Percentiles rank a stretch among this genome's conserved stretches.
Conservation (phyloP, 2,113 vertebrate species). For the Lepidiolamprologus cunningtoni region DNA sequence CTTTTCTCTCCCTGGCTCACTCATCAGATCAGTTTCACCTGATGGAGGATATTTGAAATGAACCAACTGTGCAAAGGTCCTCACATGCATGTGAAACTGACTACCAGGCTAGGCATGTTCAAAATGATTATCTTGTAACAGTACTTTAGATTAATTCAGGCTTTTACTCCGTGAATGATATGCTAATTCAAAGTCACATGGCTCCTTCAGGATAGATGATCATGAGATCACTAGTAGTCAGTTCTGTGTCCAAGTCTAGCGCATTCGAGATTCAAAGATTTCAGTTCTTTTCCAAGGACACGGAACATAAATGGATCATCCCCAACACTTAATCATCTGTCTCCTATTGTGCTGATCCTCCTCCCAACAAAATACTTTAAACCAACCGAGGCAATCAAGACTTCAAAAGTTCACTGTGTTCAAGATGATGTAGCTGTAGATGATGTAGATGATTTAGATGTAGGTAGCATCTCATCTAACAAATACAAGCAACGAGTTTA, state of each 20-base stretch:
- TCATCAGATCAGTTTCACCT: background rate
- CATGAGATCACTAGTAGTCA: background rate
- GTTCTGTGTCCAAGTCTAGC: background rate
- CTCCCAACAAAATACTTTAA: background rate
- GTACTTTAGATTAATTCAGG: background rate
- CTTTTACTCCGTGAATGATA: background rate
- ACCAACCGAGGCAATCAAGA: background rate
- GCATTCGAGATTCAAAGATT: background rate
- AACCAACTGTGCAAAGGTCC: background rate
- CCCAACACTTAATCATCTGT: background rate
- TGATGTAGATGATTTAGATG: background rate
- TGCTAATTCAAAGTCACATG: conserved; percentile 36
- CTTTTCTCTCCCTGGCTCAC: background rate
- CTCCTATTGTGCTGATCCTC: background rate
- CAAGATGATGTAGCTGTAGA: background rate
- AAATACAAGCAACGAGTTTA: background rate
- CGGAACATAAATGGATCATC: background rate
- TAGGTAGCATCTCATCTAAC: rapidly evolving
- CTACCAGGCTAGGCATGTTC: background rate
- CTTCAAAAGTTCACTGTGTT: background rate
- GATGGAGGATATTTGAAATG: background rate
- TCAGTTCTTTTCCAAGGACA: background rate
- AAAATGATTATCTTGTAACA: background rate
- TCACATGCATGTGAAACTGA: background rate
- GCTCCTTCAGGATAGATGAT: background rate